phyloP scores from a whole-genome alignment of 2,113 vertebrate species.

The Chinchilla lanigera region DNA sequence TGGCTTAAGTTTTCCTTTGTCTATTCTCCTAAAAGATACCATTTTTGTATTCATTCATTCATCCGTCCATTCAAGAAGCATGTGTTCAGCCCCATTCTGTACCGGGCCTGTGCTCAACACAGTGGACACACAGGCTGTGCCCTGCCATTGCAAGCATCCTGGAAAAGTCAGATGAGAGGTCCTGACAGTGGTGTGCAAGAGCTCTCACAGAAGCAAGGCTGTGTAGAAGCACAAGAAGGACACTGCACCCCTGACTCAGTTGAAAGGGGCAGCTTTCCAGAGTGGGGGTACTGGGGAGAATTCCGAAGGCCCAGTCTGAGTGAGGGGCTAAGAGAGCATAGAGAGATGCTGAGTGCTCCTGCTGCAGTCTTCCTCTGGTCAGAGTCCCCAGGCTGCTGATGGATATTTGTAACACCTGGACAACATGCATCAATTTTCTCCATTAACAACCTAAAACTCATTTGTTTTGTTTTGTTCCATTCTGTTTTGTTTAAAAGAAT shows the following conservation, averaged over 20 bases:
- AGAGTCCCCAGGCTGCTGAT: background rate
- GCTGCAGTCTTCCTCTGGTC: background rate
- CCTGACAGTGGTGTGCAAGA: background rate
- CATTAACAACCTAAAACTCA: background rate
- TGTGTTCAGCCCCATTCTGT: background rate
- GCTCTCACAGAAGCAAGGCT: background rate
- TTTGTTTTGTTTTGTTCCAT: background rate
- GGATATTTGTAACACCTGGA: background rate
- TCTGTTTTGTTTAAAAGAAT: background rate
- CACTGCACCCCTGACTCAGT: background rate
- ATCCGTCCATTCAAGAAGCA: background rate
- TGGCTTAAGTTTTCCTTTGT: background rate
- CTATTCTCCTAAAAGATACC: background rate
- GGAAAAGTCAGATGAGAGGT: background rate
- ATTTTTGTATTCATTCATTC: background rate
- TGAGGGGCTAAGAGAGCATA: background rate
- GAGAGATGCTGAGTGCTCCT: background rate
- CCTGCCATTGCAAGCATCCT: background rate
- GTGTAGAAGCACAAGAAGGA: background rate
- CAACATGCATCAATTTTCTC: background rate
- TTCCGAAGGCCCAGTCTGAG: background rate
- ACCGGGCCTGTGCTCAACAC: background rate
- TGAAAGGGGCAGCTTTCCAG: background rate
- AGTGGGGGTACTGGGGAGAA: background rate
- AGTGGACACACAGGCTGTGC: background rate